Percentiles rank a stretch among this genome's conserved stretches.
phyloP scores from a whole-genome alignment of 2,113 vertebrate genomes.

The Ciconia boyciana region DNA sequence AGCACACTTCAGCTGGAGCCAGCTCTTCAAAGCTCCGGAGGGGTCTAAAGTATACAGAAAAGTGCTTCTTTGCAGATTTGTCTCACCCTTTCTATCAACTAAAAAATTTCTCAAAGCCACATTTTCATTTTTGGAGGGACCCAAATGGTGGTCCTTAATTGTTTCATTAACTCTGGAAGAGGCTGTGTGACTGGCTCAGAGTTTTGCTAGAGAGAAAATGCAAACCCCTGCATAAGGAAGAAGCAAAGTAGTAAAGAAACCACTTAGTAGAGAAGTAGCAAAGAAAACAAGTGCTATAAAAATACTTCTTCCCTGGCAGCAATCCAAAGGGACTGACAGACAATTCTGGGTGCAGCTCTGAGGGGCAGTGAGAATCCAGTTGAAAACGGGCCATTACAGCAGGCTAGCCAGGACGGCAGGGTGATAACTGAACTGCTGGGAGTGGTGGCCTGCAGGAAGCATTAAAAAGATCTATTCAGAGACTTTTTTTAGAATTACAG shows the following conservation, averaged over 20 bases:
- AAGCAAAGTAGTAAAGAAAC: not conserved
- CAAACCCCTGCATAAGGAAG: not conserved
- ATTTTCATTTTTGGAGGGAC: not conserved
- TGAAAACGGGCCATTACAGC: not conserved
- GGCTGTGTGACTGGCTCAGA: not conserved
- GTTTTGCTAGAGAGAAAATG: not conserved
- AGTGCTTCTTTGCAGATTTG: not conserved
- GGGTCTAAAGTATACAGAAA: not conserved
- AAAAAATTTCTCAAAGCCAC: not conserved
- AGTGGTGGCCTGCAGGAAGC: not conserved
- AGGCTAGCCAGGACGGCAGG: not conserved
- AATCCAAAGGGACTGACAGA: not conserved
- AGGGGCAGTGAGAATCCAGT: not conserved
- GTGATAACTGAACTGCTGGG: not conserved
- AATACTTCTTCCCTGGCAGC: not conserved
- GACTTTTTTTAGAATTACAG: not conserved
- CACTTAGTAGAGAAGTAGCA: not conserved
- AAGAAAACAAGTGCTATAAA: slow-evolving; percentile 11
- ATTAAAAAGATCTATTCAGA: not conserved
- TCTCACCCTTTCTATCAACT: not conserved
- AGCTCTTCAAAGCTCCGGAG: not conserved
- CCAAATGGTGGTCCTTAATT: not conserved
- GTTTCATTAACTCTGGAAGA: not conserved
- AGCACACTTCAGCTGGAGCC: not conserved
- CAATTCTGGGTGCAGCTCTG: not conserved